phyloP scores from a whole-genome alignment of 1,140 invertebrate genomes.

The Hypsibius dujardini region DNA sequence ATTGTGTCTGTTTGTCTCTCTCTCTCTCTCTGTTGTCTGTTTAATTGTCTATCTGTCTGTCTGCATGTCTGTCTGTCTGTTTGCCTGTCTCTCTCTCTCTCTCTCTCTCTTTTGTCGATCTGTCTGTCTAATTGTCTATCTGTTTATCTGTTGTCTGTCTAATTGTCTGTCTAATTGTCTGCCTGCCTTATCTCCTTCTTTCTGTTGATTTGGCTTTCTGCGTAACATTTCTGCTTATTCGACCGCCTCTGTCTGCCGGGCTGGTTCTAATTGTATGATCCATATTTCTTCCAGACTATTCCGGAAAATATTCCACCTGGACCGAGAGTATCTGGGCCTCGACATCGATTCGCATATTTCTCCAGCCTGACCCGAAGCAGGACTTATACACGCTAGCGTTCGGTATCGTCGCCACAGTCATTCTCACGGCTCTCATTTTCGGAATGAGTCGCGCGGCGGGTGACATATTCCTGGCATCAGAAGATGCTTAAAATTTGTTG shows the following conservation, averaged over 20 bases:
- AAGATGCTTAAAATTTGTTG: too few species aligned
- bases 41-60: too few species aligned
- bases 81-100: background rate
- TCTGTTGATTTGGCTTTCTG: too few species aligned
- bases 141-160: too few species aligned
- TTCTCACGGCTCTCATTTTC: background rate
- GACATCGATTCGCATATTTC: constrained; percentile 56
- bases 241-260: too few species aligned
- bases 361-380: constrained; percentile 43
- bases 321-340: constrained; percentile 68
- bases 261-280: too few species aligned
- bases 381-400: constrained; percentile 26
- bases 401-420: constrained; percentile 18
- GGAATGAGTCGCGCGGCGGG: background rate
- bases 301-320: constrained; percentile 65
- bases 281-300: constrained; percentile 27
- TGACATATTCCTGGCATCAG: background rate
- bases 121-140: too few species aligned
- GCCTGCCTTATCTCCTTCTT: too few species aligned
- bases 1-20: background rate
- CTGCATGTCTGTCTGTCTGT: too few species aligned
- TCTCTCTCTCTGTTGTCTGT: background rate
- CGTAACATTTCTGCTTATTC: too few species aligned
- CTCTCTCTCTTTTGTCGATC: background rate
- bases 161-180: too few species aligned